phyloP scores from a whole-genome alignment of 2,888 invertebrate genomes.

The Ochropleura plecta region DNA sequence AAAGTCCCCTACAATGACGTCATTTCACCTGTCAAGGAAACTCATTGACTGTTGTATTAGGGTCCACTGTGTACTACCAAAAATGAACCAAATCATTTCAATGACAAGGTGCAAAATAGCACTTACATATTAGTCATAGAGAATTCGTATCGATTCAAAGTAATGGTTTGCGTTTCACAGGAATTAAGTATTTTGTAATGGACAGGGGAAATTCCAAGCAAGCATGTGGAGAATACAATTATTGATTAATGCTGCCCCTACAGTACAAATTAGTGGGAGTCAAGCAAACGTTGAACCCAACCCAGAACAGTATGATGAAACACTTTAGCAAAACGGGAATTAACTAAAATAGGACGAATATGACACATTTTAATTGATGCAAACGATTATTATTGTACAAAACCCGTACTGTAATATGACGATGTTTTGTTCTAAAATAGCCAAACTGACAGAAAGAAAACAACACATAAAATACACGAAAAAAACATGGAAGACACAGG shows the following conservation, averaged over 20 bases:
- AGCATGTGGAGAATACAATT: slow-evolving; percentile 33
- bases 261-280: slow-evolving; percentile 23
- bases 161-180: slow-evolving; percentile 21
- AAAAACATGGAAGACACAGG: slow-evolving; percentile 26
- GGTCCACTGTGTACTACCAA: slow-evolving; percentile 15
- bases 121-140: slow-evolving; percentile 15
- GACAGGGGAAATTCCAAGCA: slow-evolving; percentile 4
- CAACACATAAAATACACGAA: slow-evolving; percentile 19
- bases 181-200: slow-evolving; percentile 1
- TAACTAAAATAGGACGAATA: slow-evolving; percentile 55
- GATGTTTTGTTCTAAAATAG: slow-evolving; percentile 6
- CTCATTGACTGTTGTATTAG: slow-evolving; percentile 38
- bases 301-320: slow-evolving; percentile 32
- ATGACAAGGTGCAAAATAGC: slow-evolving; percentile 48
- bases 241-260: slow-evolving; percentile 46
- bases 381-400: slow-evolving; percentile 25
- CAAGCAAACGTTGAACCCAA: slow-evolving; percentile 39
- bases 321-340: slow-evolving; percentile 50
- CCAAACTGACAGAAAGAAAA: slow-evolving; percentile 16
- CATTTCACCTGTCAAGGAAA: slow-evolving; percentile 54
- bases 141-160: slow-evolving; percentile 36
- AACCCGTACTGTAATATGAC: background rate
- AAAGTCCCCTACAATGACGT: slow-evolving; percentile 36
- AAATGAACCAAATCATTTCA: slow-evolving; percentile 34
- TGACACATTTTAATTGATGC: slow-evolving; percentile 56